Percentiles rank a stretch among this genome's conserved stretches.
These are phyloP conservation scores for Spialia ferax DNA, from an alignment of 2,888 invertebrate genomes.

Conservation along the genomic window DNA sequence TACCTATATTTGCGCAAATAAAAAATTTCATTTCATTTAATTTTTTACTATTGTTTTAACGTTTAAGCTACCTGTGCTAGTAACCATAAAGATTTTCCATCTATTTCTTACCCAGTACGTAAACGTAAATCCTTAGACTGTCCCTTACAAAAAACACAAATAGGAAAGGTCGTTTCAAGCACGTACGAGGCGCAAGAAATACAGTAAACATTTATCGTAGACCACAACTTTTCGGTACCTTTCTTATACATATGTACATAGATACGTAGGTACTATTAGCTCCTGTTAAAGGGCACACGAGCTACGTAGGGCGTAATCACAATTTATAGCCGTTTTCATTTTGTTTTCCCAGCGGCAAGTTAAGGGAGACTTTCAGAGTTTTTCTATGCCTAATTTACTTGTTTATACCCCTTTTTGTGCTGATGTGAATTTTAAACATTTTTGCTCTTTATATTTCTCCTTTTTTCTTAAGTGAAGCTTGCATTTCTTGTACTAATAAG, in stretches of 20 bases:
- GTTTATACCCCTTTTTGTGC: neutral
- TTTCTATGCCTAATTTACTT: neutral
- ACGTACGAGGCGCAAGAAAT: neutral
- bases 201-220: constrained; percentile 1
- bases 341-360: constrained; percentile 8
- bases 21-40: no score
- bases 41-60: no score
- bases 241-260: neutral
- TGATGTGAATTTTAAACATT: neutral
- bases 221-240: constrained; percentile 7
- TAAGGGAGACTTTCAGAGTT: neutral
- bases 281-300: neutral
- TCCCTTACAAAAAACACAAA: no score
- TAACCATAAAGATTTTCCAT: no score
- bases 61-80: no score
- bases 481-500: no score
- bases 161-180: neutral
- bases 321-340: constrained; percentile 8
- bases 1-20: no score
- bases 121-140: no score
- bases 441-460: neutral
- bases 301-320: constrained; percentile 1
- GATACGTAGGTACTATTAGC: neutral
- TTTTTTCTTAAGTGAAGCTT: no score
- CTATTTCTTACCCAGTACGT: no score